Evolutionary conservation across 30 jellyfish, hydroid and myxozoan genomes (phyloP), one percentile per base, ranked within the genome.

Genomic region (Hydra vulgaris): DNA sequence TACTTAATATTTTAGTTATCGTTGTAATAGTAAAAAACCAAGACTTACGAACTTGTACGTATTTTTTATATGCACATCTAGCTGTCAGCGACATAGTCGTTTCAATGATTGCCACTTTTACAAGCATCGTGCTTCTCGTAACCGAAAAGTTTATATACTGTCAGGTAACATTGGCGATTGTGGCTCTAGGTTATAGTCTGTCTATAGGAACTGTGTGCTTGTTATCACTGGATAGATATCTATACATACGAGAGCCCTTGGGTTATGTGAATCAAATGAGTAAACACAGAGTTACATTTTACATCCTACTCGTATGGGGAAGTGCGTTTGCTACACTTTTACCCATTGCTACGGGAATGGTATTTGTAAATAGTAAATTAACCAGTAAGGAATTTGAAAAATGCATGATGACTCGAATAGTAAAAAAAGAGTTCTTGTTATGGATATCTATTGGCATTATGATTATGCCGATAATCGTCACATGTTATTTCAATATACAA

Each of bases 121-220:
- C 77, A 8, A 88, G 96, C 1, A 21, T 82, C 26, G 74, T 88
- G 72, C 66, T 82, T 19, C 55, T 23, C 40, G 61, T 70, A 18
- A 27, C 54, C 27, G 96, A 91, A 27, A 88, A 88, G 67, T 82
- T 82, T 40, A 27, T 26, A 20, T 88, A 61, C 76, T 88, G 96
- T 77, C 76, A 88, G 72, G 25, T 25, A 12, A 53, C 83, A 21
- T 54, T 79, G 25, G 54, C 76, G 0, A 27, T 82, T 70, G 83
- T 79, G 16, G 91, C 84, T 52, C 77, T 88, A 3, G 74, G 78
- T 66, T 88, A 88, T 69, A 76, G 81, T 25, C 82, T 82, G 53
- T 82, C 93, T 56, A 74, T 83, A 0, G 96, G 89, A 1, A 82
- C 80, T 0, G 82, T 88, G 24, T 66, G 88, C 73, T 79, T 88